Conservation (phyloP, 2,113 vertebrate species). For the Protobothrops flavoviridis region DNA sequence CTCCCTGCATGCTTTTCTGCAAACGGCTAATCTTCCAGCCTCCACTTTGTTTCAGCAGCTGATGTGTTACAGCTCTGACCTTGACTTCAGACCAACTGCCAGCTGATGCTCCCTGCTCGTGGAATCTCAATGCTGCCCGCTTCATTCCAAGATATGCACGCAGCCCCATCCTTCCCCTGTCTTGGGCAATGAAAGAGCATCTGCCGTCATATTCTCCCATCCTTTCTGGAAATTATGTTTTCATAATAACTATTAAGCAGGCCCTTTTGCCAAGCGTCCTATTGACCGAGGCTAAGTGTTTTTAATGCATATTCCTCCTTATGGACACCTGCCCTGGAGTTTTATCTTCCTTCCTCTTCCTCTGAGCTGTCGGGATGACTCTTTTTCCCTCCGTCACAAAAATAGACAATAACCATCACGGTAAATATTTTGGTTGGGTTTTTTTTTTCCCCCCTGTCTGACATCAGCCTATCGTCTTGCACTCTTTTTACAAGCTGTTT, state of each 20-base stretch:
- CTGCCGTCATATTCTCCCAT: neutral
- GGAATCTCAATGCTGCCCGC: neutral
- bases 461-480: neutral
- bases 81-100: slow-evolving; percentile 31
- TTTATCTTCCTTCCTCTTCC: neutral
- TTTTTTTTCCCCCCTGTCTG: neutral
- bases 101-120: neutral
- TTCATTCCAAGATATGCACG: neutral
- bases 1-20: slow-evolving; percentile 39
- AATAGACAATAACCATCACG: slow-evolving; percentile 25
- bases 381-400: slow-evolving; percentile 9
- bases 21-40: slow-evolving; percentile 45
- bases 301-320: slow-evolving; percentile 24
- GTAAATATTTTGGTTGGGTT: neutral
- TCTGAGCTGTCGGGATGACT: slow-evolving; percentile 24
- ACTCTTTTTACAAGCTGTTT: neutral
- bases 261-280: neutral
- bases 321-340: neutral
- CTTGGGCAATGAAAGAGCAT: neutral
- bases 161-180: neutral
- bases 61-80: neutral
- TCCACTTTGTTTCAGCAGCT: slow-evolving; percentile 32
- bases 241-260: neutral
- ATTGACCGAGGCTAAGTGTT: slow-evolving; percentile 2
- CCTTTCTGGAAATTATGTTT: neutral